Percentiles rank a stretch among this genome's conserved stretches.
phyloP scores from a whole-genome alignment of 2,113 vertebrate genomes.

The Rhadina sibilatrix region DNA sequence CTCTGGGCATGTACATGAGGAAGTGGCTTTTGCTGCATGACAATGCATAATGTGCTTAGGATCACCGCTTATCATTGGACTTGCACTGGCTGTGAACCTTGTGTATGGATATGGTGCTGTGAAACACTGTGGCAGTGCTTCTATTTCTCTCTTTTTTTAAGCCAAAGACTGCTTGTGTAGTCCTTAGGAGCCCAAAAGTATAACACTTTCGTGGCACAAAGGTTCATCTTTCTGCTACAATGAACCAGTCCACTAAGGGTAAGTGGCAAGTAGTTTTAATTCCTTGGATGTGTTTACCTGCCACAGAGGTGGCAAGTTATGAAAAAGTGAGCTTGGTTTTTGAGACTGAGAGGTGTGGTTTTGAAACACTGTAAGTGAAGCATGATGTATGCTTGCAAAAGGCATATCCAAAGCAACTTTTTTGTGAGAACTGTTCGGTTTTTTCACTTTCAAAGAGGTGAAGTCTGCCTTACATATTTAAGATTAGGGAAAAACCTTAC shows the following conservation, averaged over 20 bases:
- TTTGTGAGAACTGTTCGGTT: background rate
- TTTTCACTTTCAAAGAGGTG: background rate
- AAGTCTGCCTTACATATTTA: background rate
- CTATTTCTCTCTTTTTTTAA: background rate
- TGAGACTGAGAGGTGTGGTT: background rate
- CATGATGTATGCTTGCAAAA: background rate
- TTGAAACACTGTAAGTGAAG: background rate
- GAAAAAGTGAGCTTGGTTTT: background rate
- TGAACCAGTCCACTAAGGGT: background rate
- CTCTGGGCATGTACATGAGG: fast-evolving
- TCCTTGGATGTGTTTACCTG: background rate
- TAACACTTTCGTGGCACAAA: background rate
- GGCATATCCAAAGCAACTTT: background rate
- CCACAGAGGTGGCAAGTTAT: background rate
- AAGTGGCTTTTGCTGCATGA: background rate
- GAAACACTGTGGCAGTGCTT: background rate
- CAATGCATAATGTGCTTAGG: fast-evolving
- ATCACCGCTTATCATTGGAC: background rate
- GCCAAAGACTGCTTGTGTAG: background rate
- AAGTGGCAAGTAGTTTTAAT: background rate
- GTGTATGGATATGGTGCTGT: fast-evolving
- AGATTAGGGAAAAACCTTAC: background rate
- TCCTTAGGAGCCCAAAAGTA: background rate
- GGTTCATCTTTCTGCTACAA: background rate
- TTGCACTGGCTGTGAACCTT: background rate